Percentiles rank a stretch among this genome's conserved stretches.
phyloP scores from a whole-genome alignment of 1,140 invertebrate genomes.

The Listronotus bonariensis region DNA sequence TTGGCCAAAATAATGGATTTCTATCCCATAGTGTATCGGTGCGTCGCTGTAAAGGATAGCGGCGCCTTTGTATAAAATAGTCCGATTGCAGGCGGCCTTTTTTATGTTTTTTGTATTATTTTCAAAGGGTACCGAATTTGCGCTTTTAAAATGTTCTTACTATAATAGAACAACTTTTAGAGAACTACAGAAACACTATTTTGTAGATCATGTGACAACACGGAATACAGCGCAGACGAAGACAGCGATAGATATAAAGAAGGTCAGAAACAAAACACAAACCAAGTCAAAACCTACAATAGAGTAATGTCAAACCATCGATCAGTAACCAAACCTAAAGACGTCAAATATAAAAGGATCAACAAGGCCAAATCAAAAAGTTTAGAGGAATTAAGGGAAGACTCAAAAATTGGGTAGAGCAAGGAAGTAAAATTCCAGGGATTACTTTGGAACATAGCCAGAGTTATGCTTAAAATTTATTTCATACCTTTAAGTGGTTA shows the following conservation, averaged over 20 bases:
- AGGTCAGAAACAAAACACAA: conserved; percentile 34
- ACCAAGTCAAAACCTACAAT: conserved; percentile 74
- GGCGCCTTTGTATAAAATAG: too few relatives aligned
- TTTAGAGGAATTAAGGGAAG: conserved; percentile 81
- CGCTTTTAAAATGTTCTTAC: too few relatives aligned
- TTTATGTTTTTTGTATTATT: too few relatives aligned
- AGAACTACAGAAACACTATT: too few relatives aligned
- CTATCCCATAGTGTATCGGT: too few relatives aligned
- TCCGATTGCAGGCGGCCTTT: too few relatives aligned
- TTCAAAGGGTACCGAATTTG: too few relatives aligned
- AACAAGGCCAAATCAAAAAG: conserved; percentile 90
- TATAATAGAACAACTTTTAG: too few relatives aligned
- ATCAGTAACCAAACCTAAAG: conserved; percentile 87
- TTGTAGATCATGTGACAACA: conserved; percentile 12
- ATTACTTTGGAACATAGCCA: conserved; percentile 52
- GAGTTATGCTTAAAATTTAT: conserved; percentile 50
- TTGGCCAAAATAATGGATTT: too few relatives aligned
- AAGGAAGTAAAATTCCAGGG: conserved; percentile 65
- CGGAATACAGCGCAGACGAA: conserved; percentile 17
- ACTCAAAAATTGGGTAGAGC: conserved; percentile 82
- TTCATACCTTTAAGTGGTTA: background rate
- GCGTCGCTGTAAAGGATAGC: too few relatives aligned
- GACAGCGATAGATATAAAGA: conserved; percentile 46
- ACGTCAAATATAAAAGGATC: conserved; percentile 88
- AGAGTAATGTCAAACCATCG: conserved; percentile 88